These are phyloP conservation scores for Ptychochromis oligacanthus DNA, from an alignment of 2,113 vertebrate species.

Conservation along the genomic window DNA sequence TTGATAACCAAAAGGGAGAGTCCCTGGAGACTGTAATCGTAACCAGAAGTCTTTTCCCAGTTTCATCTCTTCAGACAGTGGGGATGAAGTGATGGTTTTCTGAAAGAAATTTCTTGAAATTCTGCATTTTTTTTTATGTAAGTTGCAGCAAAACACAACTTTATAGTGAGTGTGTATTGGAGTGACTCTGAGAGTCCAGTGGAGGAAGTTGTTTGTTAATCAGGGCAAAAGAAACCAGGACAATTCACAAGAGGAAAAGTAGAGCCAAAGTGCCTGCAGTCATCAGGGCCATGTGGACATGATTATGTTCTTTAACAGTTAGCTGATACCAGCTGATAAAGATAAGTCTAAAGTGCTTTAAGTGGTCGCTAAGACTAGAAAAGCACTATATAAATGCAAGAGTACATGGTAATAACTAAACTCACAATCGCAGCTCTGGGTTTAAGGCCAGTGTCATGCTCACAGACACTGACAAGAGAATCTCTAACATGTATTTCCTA, in stretches of 20 bases:
- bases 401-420: too few relatives aligned
- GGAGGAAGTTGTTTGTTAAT: neutral
- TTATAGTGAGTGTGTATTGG: neutral
- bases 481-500: neutral
- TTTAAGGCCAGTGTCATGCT: neutral
- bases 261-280: neutral
- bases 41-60: fast-evolving
- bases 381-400: too few relatives aligned
- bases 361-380: too few relatives aligned
- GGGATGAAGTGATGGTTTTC: neutral
- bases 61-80: neutral
- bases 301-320: neutral
- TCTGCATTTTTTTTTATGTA: fast-evolving
- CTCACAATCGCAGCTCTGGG: neutral
- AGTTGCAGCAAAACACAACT: neutral
- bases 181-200: neutral
- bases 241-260: neutral
- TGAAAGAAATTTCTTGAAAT: neutral
- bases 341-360: too few relatives aligned
- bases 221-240: too few relatives aligned
- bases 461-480: neutral
- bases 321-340: neutral
- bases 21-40: neutral
- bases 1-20: neutral
- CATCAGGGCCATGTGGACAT: neutral